Conservation (phyloP, 2,888 invertebrate species). For the Unio pictorum region DNA sequence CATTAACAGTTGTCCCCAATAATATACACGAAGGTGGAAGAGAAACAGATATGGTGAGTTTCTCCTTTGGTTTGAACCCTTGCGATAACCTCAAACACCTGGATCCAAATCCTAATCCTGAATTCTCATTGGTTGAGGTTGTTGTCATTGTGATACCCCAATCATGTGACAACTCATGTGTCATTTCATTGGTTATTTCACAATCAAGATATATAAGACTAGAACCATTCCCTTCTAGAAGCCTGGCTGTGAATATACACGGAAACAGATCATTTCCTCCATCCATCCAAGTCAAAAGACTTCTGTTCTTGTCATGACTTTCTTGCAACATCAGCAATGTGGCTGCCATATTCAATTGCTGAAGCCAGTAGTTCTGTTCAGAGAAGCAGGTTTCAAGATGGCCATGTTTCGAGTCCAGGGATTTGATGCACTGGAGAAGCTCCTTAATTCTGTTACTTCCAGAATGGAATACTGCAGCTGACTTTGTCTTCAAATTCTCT, state of each 20-base stretch:
- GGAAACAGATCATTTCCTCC: not conserved
- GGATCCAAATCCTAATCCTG: too few species aligned
- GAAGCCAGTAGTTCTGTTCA: conserved; percentile 5
- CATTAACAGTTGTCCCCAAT: too few species aligned
- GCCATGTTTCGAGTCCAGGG: conserved; percentile 14
- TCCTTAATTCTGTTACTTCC: conserved; percentile 22
- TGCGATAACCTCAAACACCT: too few species aligned
- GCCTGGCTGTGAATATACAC: conserved; percentile 2
- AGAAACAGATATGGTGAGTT: too few species aligned
- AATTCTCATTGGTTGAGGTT: not conserved
- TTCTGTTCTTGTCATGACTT: too few species aligned
- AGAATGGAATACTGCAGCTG: not conserved
- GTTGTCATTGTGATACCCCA: conserved; percentile 24
- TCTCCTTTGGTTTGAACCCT: too few species aligned
- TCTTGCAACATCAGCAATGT: conserved; percentile 6
- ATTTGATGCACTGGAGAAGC: conserved; percentile 19
- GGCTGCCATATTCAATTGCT: conserved; percentile 19
- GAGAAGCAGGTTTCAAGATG: conserved; percentile 2
- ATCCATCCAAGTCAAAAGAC: too few species aligned
- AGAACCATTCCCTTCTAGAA: conserved; percentile 5
- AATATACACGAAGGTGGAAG: too few species aligned
- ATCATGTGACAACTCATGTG: conserved; percentile 21
- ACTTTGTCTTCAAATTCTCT: not conserved
- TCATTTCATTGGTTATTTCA: conserved; percentile 31
- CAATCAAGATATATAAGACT: conserved; percentile 11